Conservation (phyloP, 2,113 vertebrate species). For the Fulmarus glacialis region DNA sequence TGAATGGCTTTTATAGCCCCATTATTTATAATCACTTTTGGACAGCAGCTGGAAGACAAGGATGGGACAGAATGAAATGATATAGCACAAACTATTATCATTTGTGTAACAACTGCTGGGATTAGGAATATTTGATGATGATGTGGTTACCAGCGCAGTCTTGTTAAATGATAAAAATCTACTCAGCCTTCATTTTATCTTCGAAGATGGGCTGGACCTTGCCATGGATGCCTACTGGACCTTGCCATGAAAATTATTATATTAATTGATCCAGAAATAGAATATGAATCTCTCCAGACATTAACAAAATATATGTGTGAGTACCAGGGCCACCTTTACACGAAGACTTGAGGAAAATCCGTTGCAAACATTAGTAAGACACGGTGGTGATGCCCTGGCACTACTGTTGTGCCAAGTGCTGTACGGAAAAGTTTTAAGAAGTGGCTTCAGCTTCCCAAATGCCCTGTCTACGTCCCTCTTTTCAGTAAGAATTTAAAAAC, state of each 20-base stretch:
- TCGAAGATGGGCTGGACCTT: not conserved
- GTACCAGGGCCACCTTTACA: not conserved
- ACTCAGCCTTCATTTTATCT: not conserved
- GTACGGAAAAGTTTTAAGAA: not conserved
- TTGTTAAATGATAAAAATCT: conserved; percentile 9
- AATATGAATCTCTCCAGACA: not conserved
- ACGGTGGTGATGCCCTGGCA: not conserved
- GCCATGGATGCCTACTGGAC: not conserved
- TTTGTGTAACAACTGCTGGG: conserved; percentile 51
- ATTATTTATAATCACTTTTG: conserved; percentile 77
- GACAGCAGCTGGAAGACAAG: conserved; percentile 69
- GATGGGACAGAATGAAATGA: conserved; percentile 46
- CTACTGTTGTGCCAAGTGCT: not conserved
- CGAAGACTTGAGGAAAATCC: not conserved
- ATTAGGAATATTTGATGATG: conserved; percentile 43
- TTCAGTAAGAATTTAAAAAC: not conserved
- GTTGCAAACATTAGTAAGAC: not conserved
- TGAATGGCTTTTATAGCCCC: conserved; percentile 74
- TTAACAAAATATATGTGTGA: not conserved
- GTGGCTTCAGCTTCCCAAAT: not conserved
- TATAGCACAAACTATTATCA: conserved; percentile 33
- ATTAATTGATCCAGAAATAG: not conserved
- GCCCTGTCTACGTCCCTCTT: not conserved
- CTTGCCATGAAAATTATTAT: not conserved
- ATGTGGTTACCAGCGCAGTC: not conserved